phyloP scores from a whole-genome alignment of 2,888 invertebrate genomes.

The Mythimna pallens region DNA sequence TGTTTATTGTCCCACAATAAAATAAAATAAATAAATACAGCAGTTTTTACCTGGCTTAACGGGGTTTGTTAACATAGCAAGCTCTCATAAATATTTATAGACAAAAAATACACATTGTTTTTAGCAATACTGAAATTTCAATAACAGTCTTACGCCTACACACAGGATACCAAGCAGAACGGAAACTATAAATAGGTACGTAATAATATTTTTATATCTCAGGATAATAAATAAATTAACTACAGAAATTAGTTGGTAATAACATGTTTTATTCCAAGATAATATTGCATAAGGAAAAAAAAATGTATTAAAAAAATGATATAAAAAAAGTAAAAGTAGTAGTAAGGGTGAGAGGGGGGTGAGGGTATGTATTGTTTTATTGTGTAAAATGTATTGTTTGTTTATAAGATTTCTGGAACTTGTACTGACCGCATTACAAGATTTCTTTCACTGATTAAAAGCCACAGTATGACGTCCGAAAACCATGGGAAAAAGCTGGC shows the following conservation, averaged over 20 bases:
- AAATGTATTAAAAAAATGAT: no score
- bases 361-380: no score
- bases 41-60: no score
- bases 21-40: no score
- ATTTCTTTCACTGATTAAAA: not conserved
- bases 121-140: constrained; percentile 5
- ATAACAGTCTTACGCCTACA: constrained; percentile 2
- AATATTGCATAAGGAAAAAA: not conserved
- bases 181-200: not conserved
- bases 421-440: not conserved
- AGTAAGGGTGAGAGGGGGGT: no score
- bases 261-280: not conserved
- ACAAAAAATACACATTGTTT: constrained; percentile 4
- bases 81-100: not conserved
- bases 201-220: not conserved
- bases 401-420: not conserved
- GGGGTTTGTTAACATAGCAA: constrained; percentile 1
- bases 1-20: no score
- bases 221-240: not conserved
- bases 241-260: not conserved
- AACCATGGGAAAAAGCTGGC: no score
- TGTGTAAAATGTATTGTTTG: not conserved
- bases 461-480: not conserved
- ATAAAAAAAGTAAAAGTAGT: no score
- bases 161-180: not conserved